Evolutionary conservation across 2,888 invertebrate genomes (phyloP), one percentile per base, ranked within the genome.

Genomic region (Eledone cirrhosa): DNA sequence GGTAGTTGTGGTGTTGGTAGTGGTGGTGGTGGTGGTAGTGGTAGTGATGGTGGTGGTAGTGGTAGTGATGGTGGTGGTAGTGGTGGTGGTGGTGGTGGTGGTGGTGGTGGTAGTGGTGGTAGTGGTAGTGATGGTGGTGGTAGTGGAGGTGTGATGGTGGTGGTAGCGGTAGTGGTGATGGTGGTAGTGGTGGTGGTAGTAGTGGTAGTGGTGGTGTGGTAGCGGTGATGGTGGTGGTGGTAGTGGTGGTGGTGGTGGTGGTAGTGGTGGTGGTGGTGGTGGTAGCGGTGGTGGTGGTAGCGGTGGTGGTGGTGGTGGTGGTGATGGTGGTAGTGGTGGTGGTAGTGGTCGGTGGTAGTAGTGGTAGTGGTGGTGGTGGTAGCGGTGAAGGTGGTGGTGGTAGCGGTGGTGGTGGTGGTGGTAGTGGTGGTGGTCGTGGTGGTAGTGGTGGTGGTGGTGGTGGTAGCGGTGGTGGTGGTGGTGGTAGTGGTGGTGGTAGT

Each of bases 321-420:
- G 27, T 48, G 29, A n/a, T 29, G 48, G 78, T 69, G 72, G 78
- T 48, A 33, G 24, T 22, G 29, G 69, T 3, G 72, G 69, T 27
- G 72, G 69, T 69, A 78, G 69, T 78, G 72, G 41, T 78, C 24
- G 24, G 65, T 65, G 24, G 14, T 14, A 65, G 27, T 24, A 24
- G 65, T 65, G 24, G 24, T 14, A n/a, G 24, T 14, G 14, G 24
- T 24, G 27, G 27, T 27, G 24, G 24, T 65, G 65, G 24, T 27
- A 24, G 27, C 2, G 65, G 65, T n/a, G 24, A 29, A 19, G 24
- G 48, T 22, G 2, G 27, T n/a, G n/a, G 48, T 22, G n/a, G 22
- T 41, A 11, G 76, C 75, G 48, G 78, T 79, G 79, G 80, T 78
- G 67, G 79, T 74, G 77, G 75, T 77, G 79, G 77, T 72, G 72